Percentiles rank a stretch among this genome's conserved stretches.
phyloP scores from a whole-genome alignment of 1,140 invertebrate genomes.

The Trichoplusia ni region DNA sequence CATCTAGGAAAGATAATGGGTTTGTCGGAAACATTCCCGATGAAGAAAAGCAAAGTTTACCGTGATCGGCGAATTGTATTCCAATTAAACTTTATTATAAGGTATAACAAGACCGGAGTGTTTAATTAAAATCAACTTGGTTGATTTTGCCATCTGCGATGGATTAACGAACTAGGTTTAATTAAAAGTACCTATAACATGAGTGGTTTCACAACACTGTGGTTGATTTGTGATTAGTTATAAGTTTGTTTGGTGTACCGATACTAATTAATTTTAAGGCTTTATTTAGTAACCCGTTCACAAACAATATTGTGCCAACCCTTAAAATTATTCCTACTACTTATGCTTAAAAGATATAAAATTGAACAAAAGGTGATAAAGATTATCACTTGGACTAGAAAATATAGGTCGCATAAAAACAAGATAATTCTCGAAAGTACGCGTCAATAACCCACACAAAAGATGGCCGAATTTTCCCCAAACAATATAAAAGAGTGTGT shows the following conservation, averaged over 20 bases:
- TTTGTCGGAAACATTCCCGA: not conserved
- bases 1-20: not conserved
- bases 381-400: no score
- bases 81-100: conserved; percentile 30
- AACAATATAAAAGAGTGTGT: conserved; percentile 11
- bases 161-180: conserved; percentile 29
- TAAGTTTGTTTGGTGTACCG: not conserved
- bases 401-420: no score
- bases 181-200: conserved; percentile 33
- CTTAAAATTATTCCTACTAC: no score
- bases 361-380: no score
- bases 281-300: no score
- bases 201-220: conserved; percentile 5
- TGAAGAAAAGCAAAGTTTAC: conserved; percentile 10
- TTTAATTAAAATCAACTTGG: conserved; percentile 33
- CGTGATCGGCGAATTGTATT: conserved; percentile 22
- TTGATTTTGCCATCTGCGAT: conserved; percentile 20
- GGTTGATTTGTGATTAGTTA: not conserved
- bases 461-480: not conserved
- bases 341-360: no score
- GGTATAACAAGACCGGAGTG: conserved; percentile 7
- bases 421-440: no score
- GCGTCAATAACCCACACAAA: not conserved
- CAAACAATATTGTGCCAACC: no score
- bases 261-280: no score